Evolutionary conservation across 92 coral and sea anemone species (phyloP).

Genomic region (Epizoanthus ramosus): DNA sequence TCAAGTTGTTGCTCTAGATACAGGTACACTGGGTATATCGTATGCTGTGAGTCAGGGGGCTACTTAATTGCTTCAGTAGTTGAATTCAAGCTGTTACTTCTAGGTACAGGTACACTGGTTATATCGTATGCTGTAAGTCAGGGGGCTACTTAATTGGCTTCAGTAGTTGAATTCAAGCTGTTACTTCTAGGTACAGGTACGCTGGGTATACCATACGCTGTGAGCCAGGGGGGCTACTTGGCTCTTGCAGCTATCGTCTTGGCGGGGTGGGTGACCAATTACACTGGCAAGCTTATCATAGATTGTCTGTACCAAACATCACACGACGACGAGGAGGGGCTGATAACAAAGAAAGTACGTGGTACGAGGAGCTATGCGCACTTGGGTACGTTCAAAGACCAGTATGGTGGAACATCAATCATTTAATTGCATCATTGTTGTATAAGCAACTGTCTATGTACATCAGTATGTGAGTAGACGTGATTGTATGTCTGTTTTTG

Average conservation of each 20-base stretch:
- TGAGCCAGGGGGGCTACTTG: constrained; percentile 95
- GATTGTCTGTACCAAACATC: constrained; percentile 89
- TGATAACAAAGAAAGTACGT: constrained; percentile 61
- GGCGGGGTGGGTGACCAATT: constrained; percentile 86
- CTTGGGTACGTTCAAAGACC: constrained; percentile 63
- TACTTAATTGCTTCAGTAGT: constrained; percentile 72
- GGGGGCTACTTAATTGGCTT: constrained; percentile 87
- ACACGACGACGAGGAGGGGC: constrained; percentile 50
- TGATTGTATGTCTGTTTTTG: too few relatives aligned
- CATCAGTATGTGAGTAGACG: too few relatives aligned
- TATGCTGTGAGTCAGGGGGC: constrained; percentile 95
- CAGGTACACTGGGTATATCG: constrained; percentile 97
- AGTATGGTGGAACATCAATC: background rate
- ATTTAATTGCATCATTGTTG: background rate
- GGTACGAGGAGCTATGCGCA: constrained; percentile 87
- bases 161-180: constrained; percentile 16
- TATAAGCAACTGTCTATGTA: background rate
- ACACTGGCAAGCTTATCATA: constrained; percentile 93
- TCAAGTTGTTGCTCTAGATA: constrained; percentile 52
- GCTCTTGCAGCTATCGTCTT: constrained; percentile 83
- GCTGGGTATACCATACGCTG: constrained; percentile 93
- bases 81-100: background rate
- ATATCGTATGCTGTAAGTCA: constrained; percentile 94
- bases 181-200: constrained; percentile 88
- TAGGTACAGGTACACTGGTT: constrained; percentile 98